Evolutionary conservation across 2,797 vertebrate genomes (phyloP).

Genomic region (Kryptopterus vitreolus): DNA sequence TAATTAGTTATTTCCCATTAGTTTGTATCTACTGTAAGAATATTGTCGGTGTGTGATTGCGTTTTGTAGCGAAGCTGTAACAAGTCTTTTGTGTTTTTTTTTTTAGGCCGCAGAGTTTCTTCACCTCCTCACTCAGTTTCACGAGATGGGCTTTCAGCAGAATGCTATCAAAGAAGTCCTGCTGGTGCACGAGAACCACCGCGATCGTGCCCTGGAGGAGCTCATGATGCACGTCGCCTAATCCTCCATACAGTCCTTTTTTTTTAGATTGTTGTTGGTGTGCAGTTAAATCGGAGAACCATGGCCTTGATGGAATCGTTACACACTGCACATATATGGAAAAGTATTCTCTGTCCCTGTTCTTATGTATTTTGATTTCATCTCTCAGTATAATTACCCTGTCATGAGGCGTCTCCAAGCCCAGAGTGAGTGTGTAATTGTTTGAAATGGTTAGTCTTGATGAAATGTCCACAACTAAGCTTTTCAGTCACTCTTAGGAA

Average conservation of each 20-base stretch:
- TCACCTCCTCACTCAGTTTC: constrained; percentile 84
- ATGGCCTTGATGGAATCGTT: constrained; percentile 31
- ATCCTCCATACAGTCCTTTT: not conserved
- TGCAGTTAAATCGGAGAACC: not conserved
- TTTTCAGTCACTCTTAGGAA: not conserved
- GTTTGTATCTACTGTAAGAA: not conserved
- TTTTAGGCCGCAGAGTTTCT: constrained; percentile 88
- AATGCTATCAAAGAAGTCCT: constrained; percentile 91
- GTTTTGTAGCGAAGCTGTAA: not conserved
- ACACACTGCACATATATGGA: not conserved
- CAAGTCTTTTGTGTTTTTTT: not conserved
- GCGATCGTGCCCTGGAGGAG: constrained; percentile 87
- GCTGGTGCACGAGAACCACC: constrained; percentile 85
- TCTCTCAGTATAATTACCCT: not conserved
- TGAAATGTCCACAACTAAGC: not conserved
- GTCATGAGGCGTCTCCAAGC: not conserved
- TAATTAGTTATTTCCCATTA: not conserved
- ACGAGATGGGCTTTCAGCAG: constrained; percentile 95
- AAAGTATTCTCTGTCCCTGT: not conserved
- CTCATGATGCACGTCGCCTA: constrained; percentile 83
- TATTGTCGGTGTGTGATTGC: not conserved
- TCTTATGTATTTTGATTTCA: not conserved
- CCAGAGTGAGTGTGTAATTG: not conserved
- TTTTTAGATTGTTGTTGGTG: not conserved
- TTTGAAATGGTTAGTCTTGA: not conserved